Evolutionary conservation across 2,888 invertebrate species (phyloP), one percentile per base, ranked within the genome.

Genomic region (Apodemia zela): DNA sequence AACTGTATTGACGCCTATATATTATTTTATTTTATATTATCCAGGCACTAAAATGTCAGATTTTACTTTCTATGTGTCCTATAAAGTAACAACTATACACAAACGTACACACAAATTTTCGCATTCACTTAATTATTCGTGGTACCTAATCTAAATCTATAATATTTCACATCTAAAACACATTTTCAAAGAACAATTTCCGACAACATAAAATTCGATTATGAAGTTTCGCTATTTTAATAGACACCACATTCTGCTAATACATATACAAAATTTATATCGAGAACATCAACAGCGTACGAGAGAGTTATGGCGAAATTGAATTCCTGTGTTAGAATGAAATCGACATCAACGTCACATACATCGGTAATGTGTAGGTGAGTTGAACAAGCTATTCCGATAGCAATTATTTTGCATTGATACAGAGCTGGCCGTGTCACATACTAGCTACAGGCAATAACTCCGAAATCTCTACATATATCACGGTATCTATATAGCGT

Each of bases 261-360:
- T 42, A n/a, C n/a, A 45, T 5, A 29, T 7, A 6, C 45, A n/a
- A 7, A n/a, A n/a, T 45, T 3, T 45, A n/a, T 45, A n/a, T 45
- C n/a, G 45, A 45, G n/a, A n/a, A 15, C 7, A 45, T 45, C 45
- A n/a, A 45, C 45, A 42, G 1, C 42, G 42, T 15, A 45, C 45
- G 45, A 45, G 45, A n/a, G 45, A n/a, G 45, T 45, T 45, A 45
- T 45, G 45, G 45, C 45, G 15, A 45, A 45, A 45, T 45, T 45
- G 45, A 45, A 45, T 45, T 45, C 45, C 45, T 45, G 45, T 45
- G 45, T 45, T 45, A 45, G n/a, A 45, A 6, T 45, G 7, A 15
- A 45, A 45, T 45, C 45, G 45, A 45, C 45, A n/a, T 45, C 45
- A 45, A 45, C 45, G 45, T 45, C 45, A 45, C 45, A 45, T 45